phyloP scores from a whole-genome alignment of 2,113 vertebrate species.

The Hemiscyllium ocellatum region DNA sequence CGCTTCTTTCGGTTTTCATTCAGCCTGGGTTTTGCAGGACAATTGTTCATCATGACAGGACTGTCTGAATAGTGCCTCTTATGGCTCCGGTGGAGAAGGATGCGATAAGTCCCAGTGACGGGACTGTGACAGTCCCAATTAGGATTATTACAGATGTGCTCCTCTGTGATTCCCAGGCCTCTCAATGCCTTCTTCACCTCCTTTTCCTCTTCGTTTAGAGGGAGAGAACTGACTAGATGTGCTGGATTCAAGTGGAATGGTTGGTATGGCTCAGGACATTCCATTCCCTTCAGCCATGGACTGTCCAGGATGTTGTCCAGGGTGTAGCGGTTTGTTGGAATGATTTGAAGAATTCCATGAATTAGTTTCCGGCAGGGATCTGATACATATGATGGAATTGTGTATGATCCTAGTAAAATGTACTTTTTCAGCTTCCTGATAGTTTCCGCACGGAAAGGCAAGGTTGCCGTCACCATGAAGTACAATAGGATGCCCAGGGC shows the following conservation, averaged over 20 bases:
- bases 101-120: constrained; percentile 55
- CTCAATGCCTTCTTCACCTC: constrained; percentile 50
- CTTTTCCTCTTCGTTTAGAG: constrained; percentile 49
- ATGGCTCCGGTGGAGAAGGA: constrained; percentile 56
- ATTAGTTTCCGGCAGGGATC: constrained; percentile 52
- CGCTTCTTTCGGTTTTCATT: too few species aligned
- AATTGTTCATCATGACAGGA: background rate
- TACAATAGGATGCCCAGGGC: constrained; percentile 61
- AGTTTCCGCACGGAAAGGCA: constrained; percentile 57
- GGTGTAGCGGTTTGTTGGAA: constrained; percentile 50
- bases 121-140: constrained; percentile 48
- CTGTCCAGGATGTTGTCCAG: constrained; percentile 48
- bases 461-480: constrained; percentile 58
- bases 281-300: constrained; percentile 52
- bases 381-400: constrained; percentile 51
- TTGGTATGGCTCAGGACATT: constrained; percentile 47
- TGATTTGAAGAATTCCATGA: constrained; percentile 49
- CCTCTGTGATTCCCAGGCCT: constrained; percentile 53
- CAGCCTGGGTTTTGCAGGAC: background rate
- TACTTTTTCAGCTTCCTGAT: constrained; percentile 48
- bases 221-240: constrained; percentile 45
- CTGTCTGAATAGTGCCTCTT: constrained; percentile 48
- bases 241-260: constrained; percentile 43
- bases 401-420: constrained; percentile 57
- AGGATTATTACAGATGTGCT: constrained; percentile 52